Conservation (phyloP, 2,113 vertebrate genomes). For the Sorex araneus region DNA sequence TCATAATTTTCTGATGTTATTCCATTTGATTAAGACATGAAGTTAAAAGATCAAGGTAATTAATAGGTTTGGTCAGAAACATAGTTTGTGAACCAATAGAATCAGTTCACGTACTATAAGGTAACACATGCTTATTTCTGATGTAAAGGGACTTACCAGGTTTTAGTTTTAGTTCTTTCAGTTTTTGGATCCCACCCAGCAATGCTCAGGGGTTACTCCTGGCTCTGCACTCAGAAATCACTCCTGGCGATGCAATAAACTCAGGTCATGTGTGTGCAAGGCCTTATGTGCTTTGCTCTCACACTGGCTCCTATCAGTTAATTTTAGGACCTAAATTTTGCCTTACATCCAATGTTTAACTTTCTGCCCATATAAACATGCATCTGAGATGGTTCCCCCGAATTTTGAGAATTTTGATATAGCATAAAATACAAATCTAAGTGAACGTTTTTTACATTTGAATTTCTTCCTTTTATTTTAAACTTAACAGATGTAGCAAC, state of each 20-base stretch:
- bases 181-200: no score
- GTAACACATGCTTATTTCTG: background rate
- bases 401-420: background rate
- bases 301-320: no score
- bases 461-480: background rate
- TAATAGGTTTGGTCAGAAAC: background rate
- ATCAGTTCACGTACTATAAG: background rate
- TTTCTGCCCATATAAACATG: no score
- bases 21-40: background rate
- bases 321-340: background rate
- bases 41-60: background rate
- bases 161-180: no score
- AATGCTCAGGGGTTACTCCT: no score
- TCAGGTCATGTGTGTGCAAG: no score
- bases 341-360: background rate
- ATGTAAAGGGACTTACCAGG: background rate
- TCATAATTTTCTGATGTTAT: background rate
- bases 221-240: no score
- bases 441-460: background rate
- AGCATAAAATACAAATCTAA: background rate
- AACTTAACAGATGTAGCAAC: conserved; percentile 3
- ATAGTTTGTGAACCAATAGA: no score
- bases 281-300: no score
- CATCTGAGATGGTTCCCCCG: background rate
- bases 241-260: no score